A percentile compares a stretch with the other conserved stretches of the same genome.
Conservation (phyloP, 2,888 invertebrate genomes). For the Drosophila mulleri region DNA sequence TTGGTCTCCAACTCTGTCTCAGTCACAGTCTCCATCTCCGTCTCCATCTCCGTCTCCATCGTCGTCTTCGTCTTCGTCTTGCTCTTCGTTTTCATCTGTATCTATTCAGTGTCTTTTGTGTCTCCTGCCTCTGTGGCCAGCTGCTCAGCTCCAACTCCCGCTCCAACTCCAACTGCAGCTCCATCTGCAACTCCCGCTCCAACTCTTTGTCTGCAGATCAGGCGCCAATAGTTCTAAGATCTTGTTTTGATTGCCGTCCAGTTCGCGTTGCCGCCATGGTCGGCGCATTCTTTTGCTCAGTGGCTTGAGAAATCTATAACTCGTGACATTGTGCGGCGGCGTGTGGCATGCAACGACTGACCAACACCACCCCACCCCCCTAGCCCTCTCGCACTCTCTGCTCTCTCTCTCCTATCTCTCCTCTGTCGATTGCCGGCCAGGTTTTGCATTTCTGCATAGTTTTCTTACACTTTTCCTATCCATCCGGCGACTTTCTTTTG, state of each 20-base stretch:
- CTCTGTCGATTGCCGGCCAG: background rate
- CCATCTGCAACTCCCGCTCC: background rate
- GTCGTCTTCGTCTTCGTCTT: background rate
- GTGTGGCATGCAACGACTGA: constrained; percentile 61
- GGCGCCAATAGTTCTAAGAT: constrained; percentile 84
- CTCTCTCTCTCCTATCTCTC: no score
- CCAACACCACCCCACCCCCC: background rate
- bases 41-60: constrained; percentile 2
- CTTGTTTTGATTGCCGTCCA: constrained; percentile 78
- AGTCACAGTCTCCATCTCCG: constrained; percentile 2
- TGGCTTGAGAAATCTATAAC: constrained; percentile 80
- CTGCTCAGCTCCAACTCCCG: background rate
- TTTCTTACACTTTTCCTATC: constrained; percentile 64
- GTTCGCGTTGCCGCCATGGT: constrained; percentile 33
- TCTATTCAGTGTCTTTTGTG: background rate
- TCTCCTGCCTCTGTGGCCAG: constrained; percentile 9
- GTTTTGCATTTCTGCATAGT: constrained; percentile 76
- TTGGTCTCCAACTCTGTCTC: constrained; percentile 26
- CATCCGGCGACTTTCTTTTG: constrained; percentile 70
- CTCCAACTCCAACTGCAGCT: background rate
- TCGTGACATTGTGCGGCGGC: constrained; percentile 77
- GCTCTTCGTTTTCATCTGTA: constrained; percentile 1
- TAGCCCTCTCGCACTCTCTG: background rate
- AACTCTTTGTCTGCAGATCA: constrained; percentile 59
- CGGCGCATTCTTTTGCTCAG: constrained; percentile 68